Evolutionary conservation across 2,888 invertebrate genomes (phyloP), one percentile per base, ranked within the genome.

Genomic region (Coelopa pilipes): DNA sequence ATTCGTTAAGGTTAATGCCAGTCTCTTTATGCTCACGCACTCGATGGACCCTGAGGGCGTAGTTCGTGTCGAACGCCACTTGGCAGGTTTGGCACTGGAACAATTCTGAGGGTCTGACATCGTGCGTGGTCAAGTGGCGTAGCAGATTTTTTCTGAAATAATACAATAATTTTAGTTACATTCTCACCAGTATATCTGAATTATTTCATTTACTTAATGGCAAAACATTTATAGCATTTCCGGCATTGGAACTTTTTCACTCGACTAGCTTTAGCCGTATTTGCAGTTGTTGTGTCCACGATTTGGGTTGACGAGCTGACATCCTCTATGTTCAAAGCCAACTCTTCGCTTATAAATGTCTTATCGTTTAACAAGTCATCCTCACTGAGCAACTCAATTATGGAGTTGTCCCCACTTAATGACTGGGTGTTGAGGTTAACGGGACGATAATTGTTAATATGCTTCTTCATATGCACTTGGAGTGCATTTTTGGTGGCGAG

Each of bases 161-260:
- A 45, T 53, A 46, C 12, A 70, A 47, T 19, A 59, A 74, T 13
- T 53, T 55, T 45, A 47, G 55, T 57, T 34, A 15, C 5, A 21
- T 60, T n/a, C n/a, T 69, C 45, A 53, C 46, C 11, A 66, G 45
- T 17, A 19, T 0, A 17, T n/a, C 15, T 19, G n/a, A 47, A 46
- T 65, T 75, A 80, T 4, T 7, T 34, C 4, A 7, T 34, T 76
- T 81, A 85, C 84, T 83, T 84, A 15, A 84, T 81, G 12, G 82
- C 81, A 76, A 84, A 85, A 70, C 81, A 83, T 78, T 84, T 85
- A 57, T 81, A 83, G 75, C 85, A 85, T 75, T 80, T 82, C 7
- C 82, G 80, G 69, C 84, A 84, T 74, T 84, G 83, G 76, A 80
- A 85, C 62, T 82, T 81, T 72, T 82, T 81, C n/a, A 79, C 80